A percentile compares a stretch with the other conserved stretches of the same genome.
Conservation (phyloP, 1,140 invertebrate genomes). For the Cotesia vestalis region DNA sequence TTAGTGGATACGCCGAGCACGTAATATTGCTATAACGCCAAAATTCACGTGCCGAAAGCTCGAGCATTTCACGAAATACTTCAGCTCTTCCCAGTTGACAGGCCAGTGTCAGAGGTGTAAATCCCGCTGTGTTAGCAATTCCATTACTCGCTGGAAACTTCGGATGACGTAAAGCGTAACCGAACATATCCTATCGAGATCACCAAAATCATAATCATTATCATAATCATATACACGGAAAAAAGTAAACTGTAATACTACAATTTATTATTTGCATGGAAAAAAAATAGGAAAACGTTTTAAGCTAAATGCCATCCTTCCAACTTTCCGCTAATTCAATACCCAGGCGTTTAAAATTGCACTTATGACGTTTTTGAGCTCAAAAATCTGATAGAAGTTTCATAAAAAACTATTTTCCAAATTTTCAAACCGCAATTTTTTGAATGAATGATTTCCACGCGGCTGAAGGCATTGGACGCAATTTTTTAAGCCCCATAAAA, state of each 20-base stretch:
- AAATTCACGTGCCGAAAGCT: conserved; percentile 93
- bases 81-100: conserved; percentile 94
- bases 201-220: conserved; percentile 9
- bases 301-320: too few relatives aligned
- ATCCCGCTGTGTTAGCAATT: conserved; percentile 85
- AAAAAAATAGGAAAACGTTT: too few relatives aligned
- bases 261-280: too few relatives aligned
- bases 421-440: too few relatives aligned
- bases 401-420: too few relatives aligned
- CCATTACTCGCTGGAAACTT: conserved; percentile 90
- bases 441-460: too few relatives aligned
- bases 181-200: conserved; percentile 90
- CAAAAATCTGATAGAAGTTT: too few relatives aligned
- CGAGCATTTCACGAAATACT: conserved; percentile 98
- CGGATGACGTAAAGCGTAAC: conserved; percentile 94
- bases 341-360: too few relatives aligned
- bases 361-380: too few relatives aligned
- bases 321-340: too few relatives aligned
- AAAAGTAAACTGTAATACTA: background rate
- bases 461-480: too few relatives aligned
- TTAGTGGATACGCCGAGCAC: conserved; percentile 97
- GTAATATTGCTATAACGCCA: conserved; percentile 99
- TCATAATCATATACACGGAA: background rate
- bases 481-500: too few relatives aligned
- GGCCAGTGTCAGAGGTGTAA: conserved; percentile 94